phyloP scores from a whole-genome alignment of 2,113 vertebrate genomes.

The Mormoops blainvillei region DNA sequence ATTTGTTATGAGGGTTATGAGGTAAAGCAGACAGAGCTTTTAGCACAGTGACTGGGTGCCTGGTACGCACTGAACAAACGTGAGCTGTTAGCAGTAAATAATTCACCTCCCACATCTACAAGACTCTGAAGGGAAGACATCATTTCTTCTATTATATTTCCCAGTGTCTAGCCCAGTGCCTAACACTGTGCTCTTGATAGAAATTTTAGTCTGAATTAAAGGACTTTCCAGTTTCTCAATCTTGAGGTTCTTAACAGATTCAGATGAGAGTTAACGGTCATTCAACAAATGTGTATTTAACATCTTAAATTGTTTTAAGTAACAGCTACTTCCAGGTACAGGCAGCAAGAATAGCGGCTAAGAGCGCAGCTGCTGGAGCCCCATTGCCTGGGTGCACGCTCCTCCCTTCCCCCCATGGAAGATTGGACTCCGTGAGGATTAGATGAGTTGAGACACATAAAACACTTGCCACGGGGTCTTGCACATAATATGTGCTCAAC shows the following conservation, averaged over 20 bases:
- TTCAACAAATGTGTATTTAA: not conserved
- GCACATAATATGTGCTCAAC: not conserved
- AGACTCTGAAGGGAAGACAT: not conserved
- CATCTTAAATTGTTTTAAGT: not conserved
- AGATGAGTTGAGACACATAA: not conserved
- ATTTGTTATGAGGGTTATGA: not conserved
- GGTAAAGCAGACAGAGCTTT: not conserved
- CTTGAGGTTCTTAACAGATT: not conserved
- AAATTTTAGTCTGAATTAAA: not conserved
- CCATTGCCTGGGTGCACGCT: not conserved
- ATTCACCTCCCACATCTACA: not conserved
- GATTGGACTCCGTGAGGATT: not conserved
- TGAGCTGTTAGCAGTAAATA: not conserved
- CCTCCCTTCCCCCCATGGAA: not conserved
- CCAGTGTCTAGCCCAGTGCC: not conserved
- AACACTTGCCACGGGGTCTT: not conserved
- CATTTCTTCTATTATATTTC: not conserved
- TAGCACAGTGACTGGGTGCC: not conserved
- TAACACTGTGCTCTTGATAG: not conserved
- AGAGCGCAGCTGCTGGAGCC: not conserved
- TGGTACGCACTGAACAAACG: accelerated
- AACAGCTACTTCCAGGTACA: not conserved
- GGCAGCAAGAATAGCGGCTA: not conserved
- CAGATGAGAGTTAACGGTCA: not conserved
- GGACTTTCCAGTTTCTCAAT: not conserved